Base-by-base conservation (phyloP, 2,113 vertebrate species). In the Forbesichthys papilliferus region DNA sequence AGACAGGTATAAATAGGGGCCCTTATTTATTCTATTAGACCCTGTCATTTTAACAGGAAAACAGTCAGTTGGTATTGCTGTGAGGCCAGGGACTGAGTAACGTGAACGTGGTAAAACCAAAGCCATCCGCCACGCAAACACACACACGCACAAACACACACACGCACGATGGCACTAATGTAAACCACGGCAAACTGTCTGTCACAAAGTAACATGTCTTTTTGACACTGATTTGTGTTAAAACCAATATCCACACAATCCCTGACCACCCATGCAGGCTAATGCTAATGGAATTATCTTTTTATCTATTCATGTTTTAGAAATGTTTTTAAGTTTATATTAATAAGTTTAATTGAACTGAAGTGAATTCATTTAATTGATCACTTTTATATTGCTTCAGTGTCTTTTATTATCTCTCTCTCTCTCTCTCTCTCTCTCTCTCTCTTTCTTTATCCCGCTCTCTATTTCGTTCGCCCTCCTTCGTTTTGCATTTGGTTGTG, bases 11-110 rank as follows among this genome's bases (percentile, higher is more conserved):
- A 86, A 86, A 84, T 86, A 87, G 78, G 55, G 11, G 8, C 5
- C 64, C 78, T 84, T 82, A 75, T 89, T 90, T 87, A 87, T 84
- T 85, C 71, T 69, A 81, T 85, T 89, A 81, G 81, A 56, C 49
- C 11, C 65, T 85, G 79, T 78, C 79, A 83, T 79, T 75, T 77
- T 68, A 78, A 81, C 77, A 74, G 71, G 69, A 75, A 72, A 55
- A 68, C 67, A 53, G 71, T 48, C 47, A 69, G 65, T 63, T 64
- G 69, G 71, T 66, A 69, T 79, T 9, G 48, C 81, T 71, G 16
- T 58, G 8, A 77, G 69, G 74, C n/a, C 11, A 18, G 56, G 18
- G 57, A 64, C 56, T n/a, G 16, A 55, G 58, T 71, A 9, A 54
- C 42, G 72, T 61, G 53, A 74, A 60, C 65, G 36, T 1, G 55